Conservation (phyloP, 1,140 invertebrate species). For the Plodia interpunctella region DNA sequence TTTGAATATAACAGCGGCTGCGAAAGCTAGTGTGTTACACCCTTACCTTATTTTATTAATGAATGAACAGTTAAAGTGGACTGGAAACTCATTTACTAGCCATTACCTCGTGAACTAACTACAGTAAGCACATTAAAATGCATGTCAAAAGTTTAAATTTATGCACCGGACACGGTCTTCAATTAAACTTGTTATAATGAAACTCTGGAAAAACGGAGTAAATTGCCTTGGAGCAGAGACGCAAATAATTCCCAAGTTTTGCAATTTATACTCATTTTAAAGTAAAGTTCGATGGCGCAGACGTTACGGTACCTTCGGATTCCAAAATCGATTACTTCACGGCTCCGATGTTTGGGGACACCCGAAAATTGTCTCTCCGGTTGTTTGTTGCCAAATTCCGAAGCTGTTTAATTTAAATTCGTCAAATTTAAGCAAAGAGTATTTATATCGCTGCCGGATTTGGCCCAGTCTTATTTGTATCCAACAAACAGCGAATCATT, state of each 20-base stretch:
- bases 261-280: constrained; percentile 64
- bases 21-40: constrained; percentile 18
- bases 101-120: constrained; percentile 48
- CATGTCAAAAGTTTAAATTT: constrained; percentile 71
- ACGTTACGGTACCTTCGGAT: constrained; percentile 26
- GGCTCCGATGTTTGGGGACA: constrained; percentile 20
- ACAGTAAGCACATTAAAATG: constrained; percentile 70
- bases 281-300: constrained; percentile 52
- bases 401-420: constrained; percentile 16
- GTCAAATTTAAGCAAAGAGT: constrained; percentile 14
- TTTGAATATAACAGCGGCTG: constrained; percentile 13
- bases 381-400: constrained; percentile 23
- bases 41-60: constrained; percentile 28
- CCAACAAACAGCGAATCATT: not conserved
- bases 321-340: constrained; percentile 33
- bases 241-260: constrained; percentile 64
- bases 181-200: constrained; percentile 72
- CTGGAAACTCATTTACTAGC: constrained; percentile 61
- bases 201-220: constrained; percentile 64
- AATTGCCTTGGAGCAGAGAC: constrained; percentile 52
- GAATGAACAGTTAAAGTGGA: constrained; percentile 36
- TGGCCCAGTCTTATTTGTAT: not conserved
- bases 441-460: not conserved
- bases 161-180: constrained; percentile 67
- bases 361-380: constrained; percentile 28